Evolutionary conservation across 2,113 vertebrate genomes (phyloP), one percentile per base, ranked within the genome.

Genomic region (Origma solitaria): DNA sequence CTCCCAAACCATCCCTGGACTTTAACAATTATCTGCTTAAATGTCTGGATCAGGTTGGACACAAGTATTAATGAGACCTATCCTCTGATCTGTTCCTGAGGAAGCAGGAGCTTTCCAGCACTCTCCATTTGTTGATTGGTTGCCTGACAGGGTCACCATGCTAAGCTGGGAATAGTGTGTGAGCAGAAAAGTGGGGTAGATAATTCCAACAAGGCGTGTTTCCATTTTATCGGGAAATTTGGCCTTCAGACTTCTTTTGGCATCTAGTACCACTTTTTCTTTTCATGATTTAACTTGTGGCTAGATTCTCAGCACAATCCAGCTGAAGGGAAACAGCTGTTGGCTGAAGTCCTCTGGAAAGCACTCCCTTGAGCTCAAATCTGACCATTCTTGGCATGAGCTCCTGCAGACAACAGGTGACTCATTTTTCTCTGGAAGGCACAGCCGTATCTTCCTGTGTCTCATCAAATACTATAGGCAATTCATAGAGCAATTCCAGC

Each of bases 331-430:
- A 94, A 96, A 89, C 94, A 95, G 86, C 91, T 96, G 92, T 82
- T 97, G 94, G 86, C 91, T 80, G 75, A 75, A 91, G 86, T 82
- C 53, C 83, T 91, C 83, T 85, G 86, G 86, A 96, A 94, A 91
- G 73, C 81, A 38, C 44, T 94, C 92, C n/a, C 61, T 70, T 51
- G 57, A 91, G 90, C 77, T 87, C 58, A 31, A 5, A 92, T 92
- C 57, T 86, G 83, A 79, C 81, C 61, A 27, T 82, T 96, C 83
- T 94, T 96, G 94, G 92, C 88, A 66, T 3, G 2, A 79, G 65
- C 23, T 93, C 50, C 61, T 75, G 65, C 50, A 94, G 94, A 92
- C 86, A 95, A 95, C 96, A 96, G 96, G 96, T 97, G 96, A 95
- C 83, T 95, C 88, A 92, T 87, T 90, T 92, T 72, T 77, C 91